Evolutionary conservation across 2,113 vertebrate genomes (phyloP).

Genomic region (Okapia johnstoni): DNA sequence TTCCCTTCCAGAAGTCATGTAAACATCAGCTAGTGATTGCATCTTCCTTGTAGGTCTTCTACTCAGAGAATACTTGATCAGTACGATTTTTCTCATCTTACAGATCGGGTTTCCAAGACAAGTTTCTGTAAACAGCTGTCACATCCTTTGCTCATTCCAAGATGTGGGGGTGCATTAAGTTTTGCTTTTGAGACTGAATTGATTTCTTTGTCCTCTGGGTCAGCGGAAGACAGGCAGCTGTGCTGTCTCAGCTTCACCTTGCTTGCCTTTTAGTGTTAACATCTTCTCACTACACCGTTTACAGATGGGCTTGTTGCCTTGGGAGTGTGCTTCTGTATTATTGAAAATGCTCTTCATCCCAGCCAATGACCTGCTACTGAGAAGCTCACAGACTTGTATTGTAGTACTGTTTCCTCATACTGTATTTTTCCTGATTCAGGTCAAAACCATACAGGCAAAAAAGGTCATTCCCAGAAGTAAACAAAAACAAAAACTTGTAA

Average conservation of each 20-base stretch:
- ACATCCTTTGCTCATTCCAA: background rate
- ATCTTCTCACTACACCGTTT: background rate
- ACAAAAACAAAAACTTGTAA: background rate
- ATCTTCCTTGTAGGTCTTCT: background rate
- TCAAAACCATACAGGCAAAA: background rate
- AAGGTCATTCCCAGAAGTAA: background rate
- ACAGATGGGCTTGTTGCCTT: background rate
- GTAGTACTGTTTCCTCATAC: background rate
- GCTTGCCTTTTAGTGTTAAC: background rate
- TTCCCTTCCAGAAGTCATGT: background rate
- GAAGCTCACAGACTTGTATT: background rate
- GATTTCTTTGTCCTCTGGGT: background rate
- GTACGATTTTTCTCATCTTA: background rate
- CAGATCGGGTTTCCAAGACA: background rate
- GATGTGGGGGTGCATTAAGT: background rate
- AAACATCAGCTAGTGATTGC: background rate
- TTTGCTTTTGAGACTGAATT: background rate
- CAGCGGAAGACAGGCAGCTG: background rate
- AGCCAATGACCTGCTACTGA: background rate
- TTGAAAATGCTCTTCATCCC: background rate
- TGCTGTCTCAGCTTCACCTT: background rate
- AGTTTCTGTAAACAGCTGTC: background rate
- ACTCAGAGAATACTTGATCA: background rate
- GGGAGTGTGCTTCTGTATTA: background rate
- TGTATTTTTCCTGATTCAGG: background rate